Conservation (phyloP, 2,888 invertebrate species). For the Chesias legatella region DNA sequence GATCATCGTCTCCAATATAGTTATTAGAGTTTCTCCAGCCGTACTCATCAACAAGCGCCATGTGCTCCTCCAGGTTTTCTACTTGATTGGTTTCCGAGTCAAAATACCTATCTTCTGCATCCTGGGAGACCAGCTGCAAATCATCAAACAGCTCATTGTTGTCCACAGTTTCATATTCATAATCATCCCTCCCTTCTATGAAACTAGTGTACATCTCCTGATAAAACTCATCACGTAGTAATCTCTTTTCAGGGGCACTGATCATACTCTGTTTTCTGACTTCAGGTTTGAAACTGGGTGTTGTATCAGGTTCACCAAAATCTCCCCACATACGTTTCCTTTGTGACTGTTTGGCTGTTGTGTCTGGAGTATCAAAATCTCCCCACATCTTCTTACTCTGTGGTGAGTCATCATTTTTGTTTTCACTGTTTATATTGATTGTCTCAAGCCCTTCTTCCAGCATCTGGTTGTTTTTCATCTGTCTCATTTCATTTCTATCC, state of each 20-base stretch:
- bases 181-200: constrained; percentile 90
- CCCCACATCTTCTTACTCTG: constrained; percentile 11
- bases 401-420: constrained; percentile 19
- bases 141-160: constrained; percentile 90
- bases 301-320: constrained; percentile 69
- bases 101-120: constrained; percentile 95
- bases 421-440: constrained; percentile 35
- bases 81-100: constrained; percentile 88
- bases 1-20: constrained; percentile 76
- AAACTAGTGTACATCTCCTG: constrained; percentile 93
- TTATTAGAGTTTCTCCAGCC: constrained; percentile 41
- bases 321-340: constrained; percentile 75
- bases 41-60: constrained; percentile 61
- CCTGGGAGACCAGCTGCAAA: constrained; percentile 83
- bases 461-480: constrained; percentile 82
- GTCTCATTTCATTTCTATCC: constrained; percentile 85
- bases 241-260: constrained; percentile 80
- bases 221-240: constrained; percentile 89
- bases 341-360: constrained; percentile 8
- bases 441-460: constrained; percentile 77
- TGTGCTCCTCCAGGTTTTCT: constrained; percentile 61
- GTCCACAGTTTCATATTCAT: constrained; percentile 92
- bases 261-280: constrained; percentile 59
- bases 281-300: constrained; percentile 50
- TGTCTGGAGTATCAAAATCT: constrained; percentile 6